Evolutionary conservation across 2,797 vertebrate species (phyloP), one percentile per base, ranked within the genome.

Genomic region (Gallirallus australis): DNA sequence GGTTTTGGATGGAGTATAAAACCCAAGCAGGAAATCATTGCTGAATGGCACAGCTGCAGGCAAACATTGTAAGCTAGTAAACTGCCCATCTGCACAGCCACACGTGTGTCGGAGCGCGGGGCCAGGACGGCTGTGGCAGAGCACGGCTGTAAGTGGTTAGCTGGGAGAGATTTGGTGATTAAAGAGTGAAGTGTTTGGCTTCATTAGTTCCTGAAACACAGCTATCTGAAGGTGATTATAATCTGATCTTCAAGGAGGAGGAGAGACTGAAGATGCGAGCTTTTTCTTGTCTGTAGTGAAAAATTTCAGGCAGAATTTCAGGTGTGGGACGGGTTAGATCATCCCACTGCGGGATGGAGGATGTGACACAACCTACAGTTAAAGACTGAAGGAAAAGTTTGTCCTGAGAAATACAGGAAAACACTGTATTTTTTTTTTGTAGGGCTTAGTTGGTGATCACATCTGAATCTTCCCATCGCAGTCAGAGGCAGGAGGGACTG

Each of bases 11-110:
- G 72, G 80, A 96, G 96, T 86, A 90, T 96, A 97, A 97, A 97
- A 97, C 91, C 95, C 90, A 83, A 91, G 94, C 96, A 97, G 95
- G 97, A 97, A 97, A 97, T 96, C 78, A 79, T 83, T 96, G 95
- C 93, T 96, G 96, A 97, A 97, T 97, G 97, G 96, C 95, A 96
- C 94, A 97, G 96, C 97, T 97, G 96, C 93, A 96, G 93, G 94
- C 96, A 96, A 97, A 96, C 91, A 90, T 4, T 96, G 90, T 65
- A 60, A 96, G 91, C 86, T 84, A 95, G 96, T 97, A 97, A 97
- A 96, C 91, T 96, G 94, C 96, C 96, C 93, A 86, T 97, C 95
- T 97, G 96, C 94, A 84, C 28, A 95, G 82, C 89, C 95, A 91
- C 96, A 95, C 95, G 82, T 94, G 94, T 96, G 95, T 76, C 21